Evolutionary conservation across 2,797 vertebrate species (phyloP), one percentile per base, ranked within the genome.

Genomic region (Tarsius wallacei): DNA sequence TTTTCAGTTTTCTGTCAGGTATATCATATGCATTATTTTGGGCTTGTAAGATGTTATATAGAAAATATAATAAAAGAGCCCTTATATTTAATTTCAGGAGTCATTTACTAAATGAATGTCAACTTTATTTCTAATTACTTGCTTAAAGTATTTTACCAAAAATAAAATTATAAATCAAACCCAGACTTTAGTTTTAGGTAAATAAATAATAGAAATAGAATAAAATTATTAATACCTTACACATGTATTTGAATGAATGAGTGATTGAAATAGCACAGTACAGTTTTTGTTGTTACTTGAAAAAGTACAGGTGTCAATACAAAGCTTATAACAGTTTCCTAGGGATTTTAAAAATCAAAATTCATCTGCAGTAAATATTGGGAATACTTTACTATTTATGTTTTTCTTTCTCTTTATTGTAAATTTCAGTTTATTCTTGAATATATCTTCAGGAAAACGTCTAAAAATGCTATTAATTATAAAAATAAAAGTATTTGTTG

Each of bases 371-470:
- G 11, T 87, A 94, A 90, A 90, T 93, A 70, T 91, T 97, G 78
- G 55, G 96, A 82, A 90, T 0, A 22, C 13, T 83, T 21, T 83
- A 83, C n/a, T 97, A 55, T 96, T 77, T 93, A 82, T 91, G 26
- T 97, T 96, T 97, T 74, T 28, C 42, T 92, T 97, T 97, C 10
- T 98, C 80, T 71, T 87, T 97, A 93, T 93, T 97, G n/a, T 97
- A 53, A 95, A 96, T 95, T 94, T 97, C 97, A 94, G 95, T 98
- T 47, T 97, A 63, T 95, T 90, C 16, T 53, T 96, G 84, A 90
- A 59, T 97, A 87, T 22, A 71, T 78, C 93, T 63, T 96, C 74
- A 81, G 51, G 96, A 64, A 61, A 97, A 97, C 81, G 92, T 97
- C 53, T 87, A 66, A 96, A 97, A 95, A 42, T 94, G 13, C 15